phyloP scores from a whole-genome alignment of 2,888 invertebrate species.

The Drosophila paracracens region DNA sequence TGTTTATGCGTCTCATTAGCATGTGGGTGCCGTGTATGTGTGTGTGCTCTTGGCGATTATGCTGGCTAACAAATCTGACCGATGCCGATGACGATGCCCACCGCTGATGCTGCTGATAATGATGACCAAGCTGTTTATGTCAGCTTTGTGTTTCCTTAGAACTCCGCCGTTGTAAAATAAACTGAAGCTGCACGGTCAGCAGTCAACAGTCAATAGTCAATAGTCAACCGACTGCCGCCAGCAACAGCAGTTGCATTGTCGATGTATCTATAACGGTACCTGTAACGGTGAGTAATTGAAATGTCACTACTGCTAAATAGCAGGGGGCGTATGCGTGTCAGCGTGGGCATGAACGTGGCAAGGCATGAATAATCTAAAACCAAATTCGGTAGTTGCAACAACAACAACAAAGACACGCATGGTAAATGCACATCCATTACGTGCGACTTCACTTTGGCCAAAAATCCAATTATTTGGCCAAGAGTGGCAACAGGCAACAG shows the following conservation, averaged over 20 bases:
- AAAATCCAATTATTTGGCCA: conserved; percentile 62
- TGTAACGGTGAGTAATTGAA: conserved; percentile 63
- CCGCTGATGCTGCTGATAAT: conserved; percentile 30
- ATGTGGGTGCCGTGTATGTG: conserved; percentile 57
- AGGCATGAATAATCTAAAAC: conserved; percentile 35
- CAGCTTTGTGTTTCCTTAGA: conserved; percentile 45
- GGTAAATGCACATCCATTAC: conserved; percentile 48
- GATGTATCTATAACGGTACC: conserved; percentile 54
- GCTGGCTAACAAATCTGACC: conserved; percentile 27
- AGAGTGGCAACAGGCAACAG: conserved; percentile 5
- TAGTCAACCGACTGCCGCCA: neutral
- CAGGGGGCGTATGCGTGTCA: conserved; percentile 1
- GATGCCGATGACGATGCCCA: neutral
- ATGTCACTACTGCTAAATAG: conserved; percentile 41
- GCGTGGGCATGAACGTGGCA: neutral
- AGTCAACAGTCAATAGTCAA: conserved; percentile 2
- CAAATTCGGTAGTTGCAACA: conserved; percentile 18
- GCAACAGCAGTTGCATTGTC: conserved; percentile 42
- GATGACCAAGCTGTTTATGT: conserved; percentile 61
- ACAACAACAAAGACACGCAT: conserved; percentile 32
- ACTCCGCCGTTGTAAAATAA: conserved; percentile 41
- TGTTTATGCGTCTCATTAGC: conserved; percentile 65
- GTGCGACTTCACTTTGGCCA: conserved; percentile 30
- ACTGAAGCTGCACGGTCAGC: conserved; percentile 47
- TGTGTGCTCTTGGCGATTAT: conserved; percentile 20